Base-by-base conservation (phyloP, 2,888 invertebrate species). In the Arctia plantaginis region DNA sequence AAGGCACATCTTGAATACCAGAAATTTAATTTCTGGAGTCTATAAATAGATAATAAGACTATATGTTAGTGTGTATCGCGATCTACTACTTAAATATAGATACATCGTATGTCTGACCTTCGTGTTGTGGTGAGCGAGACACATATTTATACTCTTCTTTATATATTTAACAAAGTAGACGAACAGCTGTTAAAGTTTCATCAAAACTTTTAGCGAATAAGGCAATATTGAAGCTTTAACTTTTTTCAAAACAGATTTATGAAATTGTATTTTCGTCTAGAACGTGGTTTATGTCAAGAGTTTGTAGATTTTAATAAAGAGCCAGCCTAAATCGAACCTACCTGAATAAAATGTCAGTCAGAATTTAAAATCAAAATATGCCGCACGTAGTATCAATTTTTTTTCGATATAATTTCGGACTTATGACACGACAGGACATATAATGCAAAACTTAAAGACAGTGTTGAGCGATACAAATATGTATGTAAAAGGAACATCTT, bases 51-150 rank as follows among this genome's bases (percentile, higher is more conserved):
- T 67, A 67, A 71, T 73, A 71, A 71, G 71, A 81, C 78, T 78
- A 77, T 77, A 80, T 81, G 80, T 71, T 67, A 10, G 66, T 69
- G 69, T 69, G 78, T 73, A 78, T 78, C 76, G 75, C 77, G 79
- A 79, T 80, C 79, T 62, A 72, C 79, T 62, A 72, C 77, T 76
- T 83, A 85, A 86, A 88, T 85, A 87, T 86, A 87, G 84, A 81
- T 73, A 66, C 73, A 74, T 76, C 76, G 80, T 80, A 80, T 76
- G 77, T 47, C 72, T 82, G 87, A 86, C 90, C 90, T 89, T 89
- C 88, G 83, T 74, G 79, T 82, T 83, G 88, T 81, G 84, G 85
- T 85, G 78, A 83, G 80, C 83, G 82, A 83, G 80, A 85, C 82
- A 77, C 77, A 78, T 75, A 78, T 76, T 76, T 78, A 85, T 75